Evolutionary conservation across 1,140 invertebrate genomes (phyloP), one percentile per base, ranked within the genome.

Genomic region (Saccostrea glomerata): DNA sequence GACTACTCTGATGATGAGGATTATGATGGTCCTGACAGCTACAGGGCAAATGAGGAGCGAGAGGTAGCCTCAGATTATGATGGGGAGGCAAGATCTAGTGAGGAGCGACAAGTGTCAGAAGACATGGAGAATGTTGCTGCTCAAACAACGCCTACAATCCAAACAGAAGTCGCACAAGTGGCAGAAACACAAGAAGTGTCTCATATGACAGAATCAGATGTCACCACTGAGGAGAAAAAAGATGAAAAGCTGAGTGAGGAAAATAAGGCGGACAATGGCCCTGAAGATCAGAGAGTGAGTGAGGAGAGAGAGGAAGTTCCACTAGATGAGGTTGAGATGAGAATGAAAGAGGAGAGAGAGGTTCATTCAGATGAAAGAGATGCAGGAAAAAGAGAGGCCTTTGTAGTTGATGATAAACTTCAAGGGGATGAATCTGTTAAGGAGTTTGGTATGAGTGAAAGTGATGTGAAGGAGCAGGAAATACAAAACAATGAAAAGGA

Each of bases 41-140:
- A 85, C 56, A 85, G 84, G 15, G 84, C 54, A 36, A 85, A 56
- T 63, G 84, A 85, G 23, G 84, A 85, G 6, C 63, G 84, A 25
- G 82, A 84, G 40, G 82, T 84, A 15, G 23, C 54, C 6, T 84
- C 82, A 55, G 40, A 84, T 4, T 30, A 82, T 82, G 73, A 82
- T 47, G 73, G 73, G 6, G 73, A 47, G 58, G 17, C 58, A 17
- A 63, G 58, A 63, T 63, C 58, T 5, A 63, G 58, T 77, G 70
- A 77, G 15, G 70, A 77, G 70, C 17, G 17, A 3, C 58, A 63
- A n/a, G 12, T 77, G 30, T 15, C 23, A 36, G 70, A 30, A 30
- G 70, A 30, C 70, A 77, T 30, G 30, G 23, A 11, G 25, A 25
- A 77, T 15, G 25, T 77, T 77, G 30, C 13, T 30, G 12, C 30